These are phyloP conservation scores for Bombus balteatus DNA, from an alignment of 1,140 invertebrate genomes.

Conservation along the genomic window DNA sequence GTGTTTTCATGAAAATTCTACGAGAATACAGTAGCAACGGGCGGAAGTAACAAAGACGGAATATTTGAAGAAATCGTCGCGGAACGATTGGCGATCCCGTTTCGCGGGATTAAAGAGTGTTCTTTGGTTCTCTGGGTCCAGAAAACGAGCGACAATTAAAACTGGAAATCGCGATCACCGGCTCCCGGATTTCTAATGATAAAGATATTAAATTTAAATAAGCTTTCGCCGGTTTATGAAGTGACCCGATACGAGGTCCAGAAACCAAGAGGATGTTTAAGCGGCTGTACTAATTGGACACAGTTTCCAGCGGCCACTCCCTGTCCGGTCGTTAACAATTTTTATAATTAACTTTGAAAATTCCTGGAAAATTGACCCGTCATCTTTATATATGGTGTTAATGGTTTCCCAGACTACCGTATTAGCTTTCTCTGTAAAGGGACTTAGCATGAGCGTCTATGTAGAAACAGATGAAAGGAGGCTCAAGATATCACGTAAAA, in stretches of 20 bases:
- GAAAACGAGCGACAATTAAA: constrained; percentile 18
- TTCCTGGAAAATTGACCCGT: neutral
- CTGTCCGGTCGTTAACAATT: constrained; percentile 16
- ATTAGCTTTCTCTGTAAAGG: neutral
- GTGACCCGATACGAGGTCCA: neutral
- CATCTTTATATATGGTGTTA: neutral
- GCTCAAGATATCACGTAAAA: constrained; percentile 53
- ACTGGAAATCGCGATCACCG: neutral
- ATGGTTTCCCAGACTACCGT: neutral
- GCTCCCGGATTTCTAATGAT: constrained; percentile 21
- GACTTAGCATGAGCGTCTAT: neutral
- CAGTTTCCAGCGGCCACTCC: neutral
- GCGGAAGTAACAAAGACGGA: neutral
- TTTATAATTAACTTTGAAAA: constrained; percentile 42
- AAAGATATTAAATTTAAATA: constrained; percentile 51
- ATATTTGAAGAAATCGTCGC: constrained; percentile 8
- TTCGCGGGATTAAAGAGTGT: constrained; percentile 17
- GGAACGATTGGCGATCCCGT: neutral
- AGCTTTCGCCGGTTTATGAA: constrained; percentile 28
- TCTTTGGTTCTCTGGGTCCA: neutral
- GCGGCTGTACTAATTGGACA: constrained; percentile 37
- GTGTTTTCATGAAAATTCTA: too few relatives aligned
- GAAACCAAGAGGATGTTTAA: constrained; percentile 14
- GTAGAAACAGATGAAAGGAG: constrained; percentile 40
- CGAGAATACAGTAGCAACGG: neutral